A percentile compares a stretch with the other conserved stretches of the same genome.
Evolutionary conservation across 2,797 vertebrate genomes (phyloP).

Genomic region (Phaenicophaeus curvirostris): DNA sequence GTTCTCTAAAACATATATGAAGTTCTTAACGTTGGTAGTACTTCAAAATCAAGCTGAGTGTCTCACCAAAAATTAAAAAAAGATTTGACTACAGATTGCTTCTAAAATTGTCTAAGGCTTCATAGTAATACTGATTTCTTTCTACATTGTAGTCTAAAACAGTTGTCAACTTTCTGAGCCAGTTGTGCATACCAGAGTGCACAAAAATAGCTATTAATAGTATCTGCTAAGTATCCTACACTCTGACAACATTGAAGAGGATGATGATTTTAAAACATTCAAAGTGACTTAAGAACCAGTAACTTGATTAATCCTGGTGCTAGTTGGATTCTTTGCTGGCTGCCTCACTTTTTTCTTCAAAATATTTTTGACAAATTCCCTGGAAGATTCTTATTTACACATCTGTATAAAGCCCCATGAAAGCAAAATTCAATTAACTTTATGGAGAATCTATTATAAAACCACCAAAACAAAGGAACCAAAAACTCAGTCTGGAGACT

Average conservation of each 20-base stretch:
- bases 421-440: constrained; percentile 7
- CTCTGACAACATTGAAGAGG: background rate
- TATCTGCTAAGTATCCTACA: background rate
- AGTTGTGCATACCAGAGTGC: background rate
- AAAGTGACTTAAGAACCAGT: background rate
- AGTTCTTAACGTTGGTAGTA: constrained; percentile 1
- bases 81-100: constrained; percentile 9
- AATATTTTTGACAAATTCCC: background rate
- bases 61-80: background rate
- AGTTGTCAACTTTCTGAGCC: background rate
- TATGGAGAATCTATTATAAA: background rate
- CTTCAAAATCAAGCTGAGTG: constrained; percentile 35
- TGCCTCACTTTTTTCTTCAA: background rate
- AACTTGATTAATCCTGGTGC: background rate
- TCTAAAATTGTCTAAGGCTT: constrained; percentile 23
- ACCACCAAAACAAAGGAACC: background rate
- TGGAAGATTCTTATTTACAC: background rate
- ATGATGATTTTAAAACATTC: background rate
- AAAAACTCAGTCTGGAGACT: background rate
- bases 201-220: background rate
- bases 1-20: constrained; percentile 4
- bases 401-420: background rate
- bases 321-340: background rate
- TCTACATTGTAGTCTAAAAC: background rate
- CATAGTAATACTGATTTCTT: background rate